Evolutionary conservation across 2,888 invertebrate species (phyloP).

Genomic region (Barypeithes pellucidus): DNA sequence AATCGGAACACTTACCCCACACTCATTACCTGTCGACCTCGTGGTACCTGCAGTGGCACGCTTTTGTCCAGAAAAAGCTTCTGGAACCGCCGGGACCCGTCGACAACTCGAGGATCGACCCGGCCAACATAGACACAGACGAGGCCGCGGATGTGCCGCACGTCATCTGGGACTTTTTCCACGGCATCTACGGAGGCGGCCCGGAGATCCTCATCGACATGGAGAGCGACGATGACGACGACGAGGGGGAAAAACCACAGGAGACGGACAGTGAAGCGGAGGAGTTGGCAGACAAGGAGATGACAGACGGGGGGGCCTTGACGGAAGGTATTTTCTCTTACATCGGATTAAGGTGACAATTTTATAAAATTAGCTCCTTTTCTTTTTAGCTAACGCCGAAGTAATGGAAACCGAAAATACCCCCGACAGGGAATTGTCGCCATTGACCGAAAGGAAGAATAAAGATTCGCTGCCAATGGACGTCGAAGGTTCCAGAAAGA

Average conservation of each 20-base stretch:
- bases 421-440: neutral
- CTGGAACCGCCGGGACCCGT: constrained; percentile 90
- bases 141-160: constrained; percentile 86
- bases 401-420: constrained; percentile 35
- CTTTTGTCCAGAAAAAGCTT: constrained; percentile 85
- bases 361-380: neutral
- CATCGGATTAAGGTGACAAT: neutral
- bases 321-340: neutral
- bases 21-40: constrained; percentile 66
- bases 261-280: constrained; percentile 18
- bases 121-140: constrained; percentile 72
- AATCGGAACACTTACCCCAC: constrained; percentile 64
- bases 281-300: neutral
- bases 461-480: constrained; percentile 7
- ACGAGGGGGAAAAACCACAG: constrained; percentile 5
- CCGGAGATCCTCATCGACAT: constrained; percentile 77
- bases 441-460: neutral
- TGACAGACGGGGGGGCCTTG: neutral
- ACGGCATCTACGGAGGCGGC: constrained; percentile 90
- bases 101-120: constrained; percentile 85
- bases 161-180: constrained; percentile 90
- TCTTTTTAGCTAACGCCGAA: constrained; percentile 20
- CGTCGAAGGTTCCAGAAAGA: neutral
- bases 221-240: constrained; percentile 31
- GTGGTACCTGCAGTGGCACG: constrained; percentile 84